Base-by-base conservation (phyloP, 2,888 invertebrate genomes). In the Sphaerophoria taeniata region DNA sequence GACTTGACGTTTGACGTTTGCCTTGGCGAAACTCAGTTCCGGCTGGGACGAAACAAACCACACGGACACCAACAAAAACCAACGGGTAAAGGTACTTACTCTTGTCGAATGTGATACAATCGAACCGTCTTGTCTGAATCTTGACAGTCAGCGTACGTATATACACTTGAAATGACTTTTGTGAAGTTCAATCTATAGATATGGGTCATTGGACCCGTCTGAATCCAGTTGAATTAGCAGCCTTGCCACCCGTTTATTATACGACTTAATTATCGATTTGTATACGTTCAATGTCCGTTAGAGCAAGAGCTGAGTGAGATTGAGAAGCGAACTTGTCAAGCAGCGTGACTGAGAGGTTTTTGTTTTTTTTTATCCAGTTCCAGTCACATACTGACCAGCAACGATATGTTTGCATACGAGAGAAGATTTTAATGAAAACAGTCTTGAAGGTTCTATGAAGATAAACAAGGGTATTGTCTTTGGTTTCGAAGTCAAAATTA, bases 241-340 rank as follows among this genome's bases (percentile, higher is more conserved):
- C 91, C 91, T 91, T 91, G 90, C 70, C 81, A 89, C 90, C 91
- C 91, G 91, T 91, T 91, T 90, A 90, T 78, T 82, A 71, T 65
- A 43, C 34, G 71, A 47, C 80, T 85, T 73, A 75, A 73, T 77
- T 63, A 76, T 72, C 76, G 76, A 81, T 74, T 81, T 74, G 70
- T 73, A 81, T 80, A 84, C 84, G 80, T 76, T 84, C 75, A 84
- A 75, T 75, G 84, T 75, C 77, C 69, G 77, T 36, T 51, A 43
- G 71, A 43, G 34, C 36, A 33, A 73, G 67, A 45, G 39, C 31
- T 63, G 14, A 11, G 12, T 43, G 9, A 49, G 39, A 69, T 71
- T 63, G 71, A 72, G 49, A 14, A 56, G 36, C 53, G 51, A 78
- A 75, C 75, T 70, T 58, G 83, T 83, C 70, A 69, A 24, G 47